Conservation (phyloP, 2,888 invertebrate species). For the Junonia oenone region DNA sequence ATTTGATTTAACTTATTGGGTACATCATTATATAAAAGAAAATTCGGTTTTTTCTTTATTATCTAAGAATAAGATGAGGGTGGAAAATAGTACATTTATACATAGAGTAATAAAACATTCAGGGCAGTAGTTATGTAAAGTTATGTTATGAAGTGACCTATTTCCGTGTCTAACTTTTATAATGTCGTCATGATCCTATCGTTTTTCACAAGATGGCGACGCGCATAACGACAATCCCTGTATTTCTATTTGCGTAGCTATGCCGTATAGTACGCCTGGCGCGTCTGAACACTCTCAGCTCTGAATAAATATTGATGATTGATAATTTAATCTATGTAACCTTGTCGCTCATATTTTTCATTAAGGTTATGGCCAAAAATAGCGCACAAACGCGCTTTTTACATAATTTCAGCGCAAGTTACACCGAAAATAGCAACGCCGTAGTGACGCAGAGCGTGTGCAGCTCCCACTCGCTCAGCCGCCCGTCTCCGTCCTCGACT, state of each 20-base stretch:
- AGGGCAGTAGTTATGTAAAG: conserved; percentile 30
- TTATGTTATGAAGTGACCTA: conserved; percentile 47
- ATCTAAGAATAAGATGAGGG: too few species aligned
- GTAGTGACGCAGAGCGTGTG: conserved; percentile 65
- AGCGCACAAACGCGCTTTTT: conserved; percentile 76
- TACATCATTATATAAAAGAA: neutral
- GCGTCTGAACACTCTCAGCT: conserved; percentile 28
- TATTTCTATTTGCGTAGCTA: conserved; percentile 78
- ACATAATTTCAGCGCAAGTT: conserved; percentile 80
- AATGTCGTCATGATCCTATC: conserved; percentile 72
- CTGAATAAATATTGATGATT: conserved; percentile 21
- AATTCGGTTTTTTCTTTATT: neutral
- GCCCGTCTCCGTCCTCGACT: conserved; percentile 40
- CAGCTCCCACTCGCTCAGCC: conserved; percentile 38
- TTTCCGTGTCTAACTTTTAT: conserved; percentile 63
- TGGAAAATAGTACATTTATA: neutral
- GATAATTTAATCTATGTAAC: conserved; percentile 35
- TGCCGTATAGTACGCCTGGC: conserved; percentile 46
- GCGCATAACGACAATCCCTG: conserved; percentile 75
- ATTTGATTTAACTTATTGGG: too few species aligned
- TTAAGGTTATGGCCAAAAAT: conserved; percentile 75
- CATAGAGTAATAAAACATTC: neutral
- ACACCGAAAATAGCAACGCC: conserved; percentile 71
- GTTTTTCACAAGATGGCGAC: conserved; percentile 80
- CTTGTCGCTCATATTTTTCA: conserved; percentile 59